Evolutionary conservation across 2,797 vertebrate genomes (phyloP).

Genomic region (Mus minutoides): DNA sequence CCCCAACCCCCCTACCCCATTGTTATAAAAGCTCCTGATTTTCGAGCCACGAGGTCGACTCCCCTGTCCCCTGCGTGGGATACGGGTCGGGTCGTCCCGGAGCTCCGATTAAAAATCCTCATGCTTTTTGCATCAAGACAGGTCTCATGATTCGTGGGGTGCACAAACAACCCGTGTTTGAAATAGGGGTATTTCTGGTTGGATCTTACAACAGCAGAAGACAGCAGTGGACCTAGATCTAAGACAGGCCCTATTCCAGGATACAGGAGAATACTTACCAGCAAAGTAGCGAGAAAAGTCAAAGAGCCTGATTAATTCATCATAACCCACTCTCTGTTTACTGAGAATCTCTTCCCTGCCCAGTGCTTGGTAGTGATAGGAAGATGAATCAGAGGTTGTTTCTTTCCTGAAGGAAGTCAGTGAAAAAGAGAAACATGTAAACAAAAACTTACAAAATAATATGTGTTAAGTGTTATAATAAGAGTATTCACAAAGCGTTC

Average conservation of each 20-base stretch:
- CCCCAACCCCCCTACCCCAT: no score
- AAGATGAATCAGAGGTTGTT: conserved; percentile 66
- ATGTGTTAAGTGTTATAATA: conserved; percentile 51
- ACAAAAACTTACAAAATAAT: conserved; percentile 61
- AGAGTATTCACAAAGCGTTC: conserved; percentile 63
- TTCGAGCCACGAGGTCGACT: no score
- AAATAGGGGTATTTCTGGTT: no score
- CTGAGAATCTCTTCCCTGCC: conserved; percentile 2
- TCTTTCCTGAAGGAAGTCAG: conserved; percentile 65
- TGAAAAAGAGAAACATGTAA: conserved; percentile 55
- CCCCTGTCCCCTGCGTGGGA: no score
- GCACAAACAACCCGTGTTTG: no score
- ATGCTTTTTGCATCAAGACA: no score
- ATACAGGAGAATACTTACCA: neutral
- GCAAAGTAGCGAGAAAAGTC: neutral
- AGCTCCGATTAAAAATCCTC: no score
- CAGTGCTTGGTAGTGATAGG: neutral
- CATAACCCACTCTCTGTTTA: conserved; percentile 25
- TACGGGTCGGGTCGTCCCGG: no score
- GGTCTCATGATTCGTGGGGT: no score
- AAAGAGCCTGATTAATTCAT: conserved; percentile 22
- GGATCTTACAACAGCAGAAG: no score
- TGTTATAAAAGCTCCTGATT: no score
- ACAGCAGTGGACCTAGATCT: neutral
- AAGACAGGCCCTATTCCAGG: neutral